A percentile compares a stretch with the other conserved stretches of the same genome.
These are phyloP conservation scores for Colletes collaris DNA, from an alignment of 2,888 invertebrate species.

Conservation along the genomic window DNA sequence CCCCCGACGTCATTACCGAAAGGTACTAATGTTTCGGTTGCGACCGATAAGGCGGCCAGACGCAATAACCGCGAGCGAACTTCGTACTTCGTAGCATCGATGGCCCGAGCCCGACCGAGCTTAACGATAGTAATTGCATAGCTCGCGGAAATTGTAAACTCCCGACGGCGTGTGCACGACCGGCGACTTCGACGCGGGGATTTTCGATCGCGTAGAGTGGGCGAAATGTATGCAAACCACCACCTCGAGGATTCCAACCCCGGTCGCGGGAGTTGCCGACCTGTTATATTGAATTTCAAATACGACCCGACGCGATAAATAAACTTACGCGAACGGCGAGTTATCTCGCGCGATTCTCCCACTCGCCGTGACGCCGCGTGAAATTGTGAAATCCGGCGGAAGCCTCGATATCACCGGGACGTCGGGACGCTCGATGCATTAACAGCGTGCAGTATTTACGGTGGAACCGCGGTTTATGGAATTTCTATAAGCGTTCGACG, in stretches of 20 bases:
- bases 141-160: constrained; percentile 59
- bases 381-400: constrained; percentile 57
- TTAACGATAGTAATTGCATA: constrained; percentile 61
- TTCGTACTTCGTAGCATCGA: constrained; percentile 26
- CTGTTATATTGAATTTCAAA: constrained; percentile 70
- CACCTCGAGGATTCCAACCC: constrained; percentile 41
- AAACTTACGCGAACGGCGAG: constrained; percentile 48
- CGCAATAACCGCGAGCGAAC: constrained; percentile 40
- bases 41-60: constrained; percentile 42
- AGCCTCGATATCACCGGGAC: constrained; percentile 41
- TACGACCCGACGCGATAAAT: constrained; percentile 64
- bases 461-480: constrained; percentile 8
- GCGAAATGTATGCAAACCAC: constrained; percentile 56
- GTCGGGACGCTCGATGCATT: constrained; percentile 33
- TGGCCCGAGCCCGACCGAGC: constrained; percentile 11
- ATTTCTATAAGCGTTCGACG: not conserved
- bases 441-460: constrained; percentile 34
- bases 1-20: constrained; percentile 15
- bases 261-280: constrained; percentile 30
- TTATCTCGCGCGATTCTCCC: constrained; percentile 45
- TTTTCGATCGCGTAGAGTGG: constrained; percentile 22
- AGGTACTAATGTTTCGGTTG: constrained; percentile 6
- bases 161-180: constrained; percentile 18
- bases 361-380: not conserved
- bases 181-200: constrained; percentile 16